Percentiles rank a stretch among this genome's conserved stretches.
Evolutionary conservation across 2,113 vertebrate genomes (phyloP).

Genomic region (Grallaria varia): DNA sequence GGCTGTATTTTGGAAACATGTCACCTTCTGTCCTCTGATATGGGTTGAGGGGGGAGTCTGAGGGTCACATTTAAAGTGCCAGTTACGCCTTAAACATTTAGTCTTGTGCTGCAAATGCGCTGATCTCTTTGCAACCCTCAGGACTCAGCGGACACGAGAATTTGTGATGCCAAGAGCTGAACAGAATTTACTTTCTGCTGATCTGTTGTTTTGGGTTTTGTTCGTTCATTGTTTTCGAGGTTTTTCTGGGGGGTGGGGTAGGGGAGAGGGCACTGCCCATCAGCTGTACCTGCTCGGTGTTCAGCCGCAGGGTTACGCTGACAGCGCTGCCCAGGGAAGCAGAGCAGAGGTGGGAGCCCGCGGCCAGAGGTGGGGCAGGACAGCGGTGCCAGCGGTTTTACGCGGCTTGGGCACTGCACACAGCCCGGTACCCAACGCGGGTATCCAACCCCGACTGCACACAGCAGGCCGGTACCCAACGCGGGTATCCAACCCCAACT

Average conservation of each 20-base stretch:
- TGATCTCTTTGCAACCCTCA: background rate
- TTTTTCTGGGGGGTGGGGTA: rapidly evolving
- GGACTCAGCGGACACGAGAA: background rate
- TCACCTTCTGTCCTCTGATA: background rate
- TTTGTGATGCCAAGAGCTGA: background rate
- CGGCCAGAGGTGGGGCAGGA: rapidly evolving
- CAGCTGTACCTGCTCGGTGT: too few species aligned
- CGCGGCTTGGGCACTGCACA: too few species aligned
- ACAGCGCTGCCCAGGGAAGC: background rate
- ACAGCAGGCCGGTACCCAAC: too few species aligned
- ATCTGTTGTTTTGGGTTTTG: background rate
- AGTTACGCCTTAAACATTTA: background rate
- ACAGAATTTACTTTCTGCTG: background rate
- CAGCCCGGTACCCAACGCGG: too few species aligned
- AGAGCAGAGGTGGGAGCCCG: rapidly evolving
- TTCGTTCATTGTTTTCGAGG: background rate
- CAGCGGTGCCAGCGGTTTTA: rapidly evolving
- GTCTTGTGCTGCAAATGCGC: background rate
- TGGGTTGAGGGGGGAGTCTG: background rate
- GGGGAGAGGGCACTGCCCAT: background rate
- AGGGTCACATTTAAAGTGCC: background rate
- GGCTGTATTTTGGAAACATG: background rate
- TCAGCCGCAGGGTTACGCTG: rapidly evolving
- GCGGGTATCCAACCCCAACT: too few species aligned
- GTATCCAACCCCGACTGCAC: too few species aligned